These are phyloP conservation scores for Macrophya annulata DNA, from an alignment of 2,888 invertebrate species.

Conservation along the genomic window DNA sequence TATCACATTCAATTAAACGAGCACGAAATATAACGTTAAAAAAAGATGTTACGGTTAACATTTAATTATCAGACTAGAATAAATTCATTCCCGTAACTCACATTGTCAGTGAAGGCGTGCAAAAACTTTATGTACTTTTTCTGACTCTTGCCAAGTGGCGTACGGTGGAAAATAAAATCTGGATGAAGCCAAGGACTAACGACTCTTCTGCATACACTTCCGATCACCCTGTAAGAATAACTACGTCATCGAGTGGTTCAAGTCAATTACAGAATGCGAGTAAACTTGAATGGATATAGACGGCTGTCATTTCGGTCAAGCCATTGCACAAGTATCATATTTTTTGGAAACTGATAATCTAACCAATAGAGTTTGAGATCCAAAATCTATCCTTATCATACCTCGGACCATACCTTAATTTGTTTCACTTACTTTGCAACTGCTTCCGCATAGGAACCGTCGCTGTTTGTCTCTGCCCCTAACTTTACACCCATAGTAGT, in stretches of 20 bases:
- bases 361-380: no score
- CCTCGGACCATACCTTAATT: no score
- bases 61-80: background rate
- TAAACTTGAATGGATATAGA: background rate
- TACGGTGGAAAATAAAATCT: background rate
- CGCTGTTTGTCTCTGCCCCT: background rate
- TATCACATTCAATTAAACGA: no score
- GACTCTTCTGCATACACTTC: background rate
- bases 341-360: no score
- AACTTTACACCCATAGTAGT: background rate
- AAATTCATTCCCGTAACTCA: background rate
- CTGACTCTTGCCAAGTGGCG: background rate
- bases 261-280: background rate
- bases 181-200: background rate
- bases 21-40: no score
- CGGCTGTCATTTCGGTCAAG: no score
- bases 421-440: background rate
- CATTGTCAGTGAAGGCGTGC: background rate
- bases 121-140: constrained; percentile 1
- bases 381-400: no score
- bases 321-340: background rate
- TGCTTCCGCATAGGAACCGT: background rate
- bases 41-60: no score
- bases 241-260: background rate
- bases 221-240: background rate